These are phyloP conservation scores for Hartigia nigra DNA, from an alignment of 2,888 invertebrate genomes.

Conservation along the genomic window DNA sequence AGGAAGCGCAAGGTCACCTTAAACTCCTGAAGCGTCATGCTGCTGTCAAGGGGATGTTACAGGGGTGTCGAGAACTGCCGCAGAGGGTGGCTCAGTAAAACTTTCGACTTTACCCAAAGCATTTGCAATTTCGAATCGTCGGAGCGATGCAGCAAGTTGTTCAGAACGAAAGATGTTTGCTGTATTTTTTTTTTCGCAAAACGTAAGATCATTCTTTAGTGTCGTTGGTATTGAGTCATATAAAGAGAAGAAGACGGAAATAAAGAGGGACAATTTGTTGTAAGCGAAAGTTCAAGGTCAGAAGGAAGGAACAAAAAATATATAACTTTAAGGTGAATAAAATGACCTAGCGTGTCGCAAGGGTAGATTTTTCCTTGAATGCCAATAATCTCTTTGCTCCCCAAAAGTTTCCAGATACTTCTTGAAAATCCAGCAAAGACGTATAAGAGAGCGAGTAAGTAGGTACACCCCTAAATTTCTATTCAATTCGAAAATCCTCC, in stretches of 20 bases:
- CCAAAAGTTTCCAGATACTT: neutral
- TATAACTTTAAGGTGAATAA: neutral
- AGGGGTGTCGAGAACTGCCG: neutral
- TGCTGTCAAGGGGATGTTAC: neutral
- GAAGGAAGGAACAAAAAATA: neutral
- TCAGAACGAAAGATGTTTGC: neutral
- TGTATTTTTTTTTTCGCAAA: neutral
- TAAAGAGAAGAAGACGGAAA: neutral
- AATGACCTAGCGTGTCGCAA: neutral
- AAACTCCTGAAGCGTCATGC: neutral
- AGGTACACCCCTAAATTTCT: neutral
- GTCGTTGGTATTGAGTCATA: neutral
- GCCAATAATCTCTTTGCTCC: neutral
- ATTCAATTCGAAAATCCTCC: neutral
- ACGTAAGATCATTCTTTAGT: neutral
- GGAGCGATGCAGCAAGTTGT: neutral
- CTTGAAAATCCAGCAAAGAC: neutral
- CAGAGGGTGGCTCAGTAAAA: neutral
- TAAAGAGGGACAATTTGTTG: neutral
- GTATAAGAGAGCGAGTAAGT: neutral
- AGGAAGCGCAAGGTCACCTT: slow-evolving; percentile 3
- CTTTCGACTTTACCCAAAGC: neutral
- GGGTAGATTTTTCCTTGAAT: neutral
- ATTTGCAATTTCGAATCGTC: neutral
- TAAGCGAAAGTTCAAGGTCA: neutral